phyloP scores from a whole-genome alignment of 2,113 vertebrate species.

The Limanda limanda region DNA sequence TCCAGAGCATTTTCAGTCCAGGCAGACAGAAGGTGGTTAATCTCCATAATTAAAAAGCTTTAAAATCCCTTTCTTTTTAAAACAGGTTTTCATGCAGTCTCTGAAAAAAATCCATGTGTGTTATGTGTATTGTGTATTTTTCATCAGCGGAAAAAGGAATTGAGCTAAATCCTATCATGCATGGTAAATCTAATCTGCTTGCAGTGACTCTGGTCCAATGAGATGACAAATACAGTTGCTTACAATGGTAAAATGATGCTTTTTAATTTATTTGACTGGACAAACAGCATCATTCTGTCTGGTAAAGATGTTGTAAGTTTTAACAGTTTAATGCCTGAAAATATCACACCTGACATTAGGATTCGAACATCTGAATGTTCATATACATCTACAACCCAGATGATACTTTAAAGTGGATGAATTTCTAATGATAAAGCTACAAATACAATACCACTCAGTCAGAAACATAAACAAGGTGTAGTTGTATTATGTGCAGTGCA shows the following conservation, averaged over 20 bases:
- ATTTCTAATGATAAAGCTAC: too few species aligned
- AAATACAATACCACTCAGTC: too few species aligned
- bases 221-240: not conserved
- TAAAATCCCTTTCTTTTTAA: too few species aligned
- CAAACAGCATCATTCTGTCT: too few species aligned
- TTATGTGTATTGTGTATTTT: constrained; percentile 19
- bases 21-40: constrained; percentile 15
- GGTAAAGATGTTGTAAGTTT: not conserved
- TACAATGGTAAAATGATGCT: not conserved
- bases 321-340: not conserved
- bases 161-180: constrained; percentile 38
- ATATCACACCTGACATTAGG: not conserved
- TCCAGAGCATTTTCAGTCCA: constrained; percentile 21
- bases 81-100: too few species aligned
- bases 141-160: constrained; percentile 20
- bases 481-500: too few species aligned
- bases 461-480: too few species aligned
- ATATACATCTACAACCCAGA: too few species aligned
- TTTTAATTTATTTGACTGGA: not conserved
- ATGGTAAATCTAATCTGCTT: constrained; percentile 17
- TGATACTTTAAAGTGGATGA: too few species aligned
- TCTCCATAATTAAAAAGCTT: constrained; percentile 12
- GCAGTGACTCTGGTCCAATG: constrained; percentile 5
- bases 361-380: too few species aligned
- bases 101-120: not conserved